Percentiles rank a stretch among this genome's conserved stretches.
phyloP scores from a whole-genome alignment of 2,797 vertebrate species.

The Chloroceryle amazona region DNA sequence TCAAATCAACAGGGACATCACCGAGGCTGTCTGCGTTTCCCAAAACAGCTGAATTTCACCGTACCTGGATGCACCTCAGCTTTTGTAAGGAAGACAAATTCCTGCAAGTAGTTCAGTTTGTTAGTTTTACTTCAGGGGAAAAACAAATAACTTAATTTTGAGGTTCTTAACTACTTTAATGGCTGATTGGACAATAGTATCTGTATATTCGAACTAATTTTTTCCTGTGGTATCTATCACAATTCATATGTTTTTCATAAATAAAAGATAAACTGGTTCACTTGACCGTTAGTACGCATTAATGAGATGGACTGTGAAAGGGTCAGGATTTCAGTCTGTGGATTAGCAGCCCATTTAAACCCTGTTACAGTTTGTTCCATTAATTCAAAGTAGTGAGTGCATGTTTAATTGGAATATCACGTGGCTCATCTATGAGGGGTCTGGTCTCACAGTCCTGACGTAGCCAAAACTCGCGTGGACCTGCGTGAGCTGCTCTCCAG shows the following conservation, averaged over 20 bases:
- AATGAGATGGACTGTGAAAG: not conserved
- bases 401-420: not conserved
- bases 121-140: constrained; percentile 40
- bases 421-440: not conserved
- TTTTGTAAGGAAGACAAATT: constrained; percentile 39
- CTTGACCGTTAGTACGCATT: not conserved
- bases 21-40: not conserved
- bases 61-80: constrained; percentile 22
- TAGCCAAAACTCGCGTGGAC: fast-evolving
- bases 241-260: constrained; percentile 68
- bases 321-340: not conserved
- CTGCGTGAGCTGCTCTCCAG: not conserved
- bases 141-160: constrained; percentile 15
- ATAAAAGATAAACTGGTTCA: constrained; percentile 60
- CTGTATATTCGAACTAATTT: constrained; percentile 76
- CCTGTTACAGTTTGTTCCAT: not conserved
- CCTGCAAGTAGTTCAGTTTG: constrained; percentile 49
- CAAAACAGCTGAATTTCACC: constrained; percentile 25
- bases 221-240: constrained; percentile 62
- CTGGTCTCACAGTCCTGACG: not conserved
- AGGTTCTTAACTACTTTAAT: constrained; percentile 50
- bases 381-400: not conserved
- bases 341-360: not conserved
- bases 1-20: constrained; percentile 25
- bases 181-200: constrained; percentile 55